Conservation (phyloP, 37 sponge, comb jelly and placozoan species). For the Ephydatia muelleri region DNA sequence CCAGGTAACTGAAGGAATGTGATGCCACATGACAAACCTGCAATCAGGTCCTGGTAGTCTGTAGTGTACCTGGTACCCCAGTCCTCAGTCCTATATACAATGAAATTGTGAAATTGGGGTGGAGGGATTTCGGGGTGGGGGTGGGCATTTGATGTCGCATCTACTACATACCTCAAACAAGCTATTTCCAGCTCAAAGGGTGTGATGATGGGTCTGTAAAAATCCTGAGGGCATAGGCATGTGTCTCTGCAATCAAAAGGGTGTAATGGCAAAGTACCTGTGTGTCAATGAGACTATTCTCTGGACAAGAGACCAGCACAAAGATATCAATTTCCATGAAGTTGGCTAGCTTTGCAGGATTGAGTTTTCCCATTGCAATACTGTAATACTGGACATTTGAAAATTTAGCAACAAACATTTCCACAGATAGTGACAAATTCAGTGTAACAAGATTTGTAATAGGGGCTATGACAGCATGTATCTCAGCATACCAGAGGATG, state of each 20-base stretch:
- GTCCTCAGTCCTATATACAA: slow-evolving; percentile 52
- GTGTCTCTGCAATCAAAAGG: not conserved
- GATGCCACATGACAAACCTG: slow-evolving; percentile 39
- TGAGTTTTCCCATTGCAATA: slow-evolving; percentile 93
- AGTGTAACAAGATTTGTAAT: not conserved
- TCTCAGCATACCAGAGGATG: not conserved
- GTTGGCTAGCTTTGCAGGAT: slow-evolving; percentile 95
- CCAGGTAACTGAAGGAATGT: too few relatives aligned
- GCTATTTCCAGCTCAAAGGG: slow-evolving; percentile 95
- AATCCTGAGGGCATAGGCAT: slow-evolving; percentile 47
- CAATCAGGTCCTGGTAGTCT: slow-evolving; percentile 74
- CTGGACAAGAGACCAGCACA: slow-evolving; percentile 95
- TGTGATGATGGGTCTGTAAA: slow-evolving; percentile 94
- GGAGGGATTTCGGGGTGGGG: not conserved
- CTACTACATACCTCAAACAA: slow-evolving; percentile 62
- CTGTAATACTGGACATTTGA: slow-evolving; percentile 72
- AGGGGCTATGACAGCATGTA: not conserved
- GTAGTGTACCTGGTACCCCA: slow-evolving; percentile 70
- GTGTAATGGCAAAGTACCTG: slow-evolving; percentile 34
- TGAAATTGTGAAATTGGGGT: not conserved
- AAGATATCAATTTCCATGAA: slow-evolving; percentile 95
- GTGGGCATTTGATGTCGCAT: not conserved
- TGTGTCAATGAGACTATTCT: slow-evolving; percentile 87
- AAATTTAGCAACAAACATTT: not conserved
- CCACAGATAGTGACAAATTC: not conserved